A percentile compares a stretch with the other conserved stretches of the same genome.
These are phyloP conservation scores for Chinchilla lanigera DNA, from an alignment of 2,113 vertebrate species.

Conservation along the genomic window DNA sequence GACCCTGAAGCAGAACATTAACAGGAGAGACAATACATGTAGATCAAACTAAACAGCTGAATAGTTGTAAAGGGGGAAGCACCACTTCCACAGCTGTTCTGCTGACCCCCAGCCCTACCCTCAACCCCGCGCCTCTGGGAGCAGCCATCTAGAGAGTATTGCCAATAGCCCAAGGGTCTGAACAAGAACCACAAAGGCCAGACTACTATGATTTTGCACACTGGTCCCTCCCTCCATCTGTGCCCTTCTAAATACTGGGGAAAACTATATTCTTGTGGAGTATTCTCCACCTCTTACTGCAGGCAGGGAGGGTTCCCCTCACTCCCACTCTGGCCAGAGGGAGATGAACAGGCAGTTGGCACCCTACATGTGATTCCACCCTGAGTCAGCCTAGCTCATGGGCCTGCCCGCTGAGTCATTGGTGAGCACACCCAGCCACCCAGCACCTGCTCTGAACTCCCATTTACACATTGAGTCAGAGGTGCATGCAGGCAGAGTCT, in stretches of 20 bases:
- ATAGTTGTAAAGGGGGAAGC: not conserved
- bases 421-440: not conserved
- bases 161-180: not conserved
- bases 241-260: not conserved
- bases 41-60: not conserved
- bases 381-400: not conserved
- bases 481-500: not conserved
- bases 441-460: not conserved
- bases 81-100: not conserved
- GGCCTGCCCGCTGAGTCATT: not conserved
- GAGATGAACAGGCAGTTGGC: not conserved
- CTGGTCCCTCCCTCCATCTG: not conserved
- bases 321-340: not conserved
- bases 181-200: not conserved
- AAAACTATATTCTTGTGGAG: not conserved
- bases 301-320: not conserved
- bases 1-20: not conserved
- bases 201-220: not conserved
- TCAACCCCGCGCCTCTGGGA: not conserved
- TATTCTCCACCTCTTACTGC: not conserved
- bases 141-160: not conserved
- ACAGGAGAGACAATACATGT: not conserved
- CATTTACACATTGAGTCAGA: not conserved
- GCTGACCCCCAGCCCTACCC: too few species aligned
- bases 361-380: not conserved